Evolutionary conservation across 2,888 invertebrate genomes (phyloP).

Genomic region (Mesochorus sp.): DNA sequence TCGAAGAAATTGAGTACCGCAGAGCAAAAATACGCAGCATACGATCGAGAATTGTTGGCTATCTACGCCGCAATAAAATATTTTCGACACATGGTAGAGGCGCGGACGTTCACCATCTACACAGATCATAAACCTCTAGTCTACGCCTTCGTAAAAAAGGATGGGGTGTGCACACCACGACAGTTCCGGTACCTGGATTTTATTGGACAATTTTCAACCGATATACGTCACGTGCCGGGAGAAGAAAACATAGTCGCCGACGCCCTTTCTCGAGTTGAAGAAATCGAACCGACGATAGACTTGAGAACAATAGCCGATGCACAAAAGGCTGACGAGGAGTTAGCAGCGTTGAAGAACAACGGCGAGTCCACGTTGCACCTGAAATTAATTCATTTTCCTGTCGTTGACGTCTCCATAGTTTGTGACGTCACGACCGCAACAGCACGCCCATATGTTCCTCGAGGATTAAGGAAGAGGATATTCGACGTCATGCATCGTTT

Average conservation of each 20-base stretch:
- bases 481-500: constrained; percentile 67
- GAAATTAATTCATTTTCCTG: constrained; percentile 19
- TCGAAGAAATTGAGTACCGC: constrained; percentile 9
- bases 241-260: constrained; percentile 23
- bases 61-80: constrained; percentile 6
- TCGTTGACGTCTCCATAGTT: not conserved
- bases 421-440: constrained; percentile 49
- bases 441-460: constrained; percentile 60
- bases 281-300: not conserved
- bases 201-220: constrained; percentile 28
- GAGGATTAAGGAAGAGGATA: constrained; percentile 39
- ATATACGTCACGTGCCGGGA: constrained; percentile 14
- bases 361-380: constrained; percentile 27
- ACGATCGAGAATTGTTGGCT: constrained; percentile 29
- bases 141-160: constrained; percentile 24
- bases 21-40: constrained; percentile 4
- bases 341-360: not conserved
- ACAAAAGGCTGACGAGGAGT: constrained; percentile 17
- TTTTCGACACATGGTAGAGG: constrained; percentile 4
- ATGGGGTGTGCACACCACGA: constrained; percentile 5
- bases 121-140: constrained; percentile 33
- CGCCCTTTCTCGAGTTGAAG: constrained; percentile 25
- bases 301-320: not conserved
- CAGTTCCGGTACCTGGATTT: constrained; percentile 18
- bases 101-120: not conserved